phyloP scores from a whole-genome alignment of 2,113 vertebrate species.

The Ochotona curzoniae region DNA sequence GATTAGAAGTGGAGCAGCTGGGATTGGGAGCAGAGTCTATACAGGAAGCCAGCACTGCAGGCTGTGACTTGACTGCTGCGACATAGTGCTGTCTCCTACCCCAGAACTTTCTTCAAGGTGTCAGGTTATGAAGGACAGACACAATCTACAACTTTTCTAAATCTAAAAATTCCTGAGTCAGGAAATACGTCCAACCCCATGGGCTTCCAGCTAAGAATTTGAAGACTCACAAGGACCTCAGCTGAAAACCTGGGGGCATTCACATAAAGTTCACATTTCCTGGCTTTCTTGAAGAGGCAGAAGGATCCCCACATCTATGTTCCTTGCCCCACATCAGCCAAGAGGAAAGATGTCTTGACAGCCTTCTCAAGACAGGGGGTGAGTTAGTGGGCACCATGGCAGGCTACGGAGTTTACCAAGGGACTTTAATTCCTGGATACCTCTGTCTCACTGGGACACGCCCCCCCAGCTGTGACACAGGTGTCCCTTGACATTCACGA shows the following conservation, averaged over 20 bases:
- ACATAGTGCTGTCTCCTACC: too few relatives aligned
- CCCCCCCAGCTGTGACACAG: not conserved
- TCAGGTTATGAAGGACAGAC: not conserved
- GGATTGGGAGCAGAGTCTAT: too few relatives aligned
- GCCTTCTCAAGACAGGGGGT: not conserved
- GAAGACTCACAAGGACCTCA: not conserved
- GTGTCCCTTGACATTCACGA: not conserved
- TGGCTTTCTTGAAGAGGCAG: not conserved
- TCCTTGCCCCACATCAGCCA: accelerated
- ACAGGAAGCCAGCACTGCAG: too few relatives aligned
- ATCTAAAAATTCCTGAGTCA: not conserved
- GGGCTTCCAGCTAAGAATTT: not conserved
- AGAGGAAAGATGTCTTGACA: not conserved
- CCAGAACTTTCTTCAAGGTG: not conserved
- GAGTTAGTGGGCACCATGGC: not conserved
- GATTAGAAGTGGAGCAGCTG: too few relatives aligned
- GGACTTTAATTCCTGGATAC: not conserved
- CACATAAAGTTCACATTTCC: not conserved
- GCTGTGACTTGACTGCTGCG: too few relatives aligned
- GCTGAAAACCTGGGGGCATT: not conserved
- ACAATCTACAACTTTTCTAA: not conserved
- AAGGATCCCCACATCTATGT: too few relatives aligned
- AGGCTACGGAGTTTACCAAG: not conserved
- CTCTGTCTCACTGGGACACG: not conserved
- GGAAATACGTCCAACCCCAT: not conserved